Evolutionary conservation across 2,888 invertebrate genomes (phyloP).

Genomic region (Xanthostigma xanthostigma): DNA sequence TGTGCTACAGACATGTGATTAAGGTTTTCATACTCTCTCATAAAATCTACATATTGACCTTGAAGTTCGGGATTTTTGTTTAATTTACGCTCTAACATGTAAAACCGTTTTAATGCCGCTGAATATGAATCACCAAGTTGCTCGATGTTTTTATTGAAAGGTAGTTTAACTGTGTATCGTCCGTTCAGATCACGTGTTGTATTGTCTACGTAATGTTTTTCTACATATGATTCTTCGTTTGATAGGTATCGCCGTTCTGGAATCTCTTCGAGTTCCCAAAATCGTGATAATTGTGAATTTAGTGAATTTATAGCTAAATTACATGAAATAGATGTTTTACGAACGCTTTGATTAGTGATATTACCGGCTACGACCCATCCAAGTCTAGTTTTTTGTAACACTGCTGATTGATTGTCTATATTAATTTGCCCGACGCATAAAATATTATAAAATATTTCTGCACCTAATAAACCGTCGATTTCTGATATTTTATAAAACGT

Average conservation of each 20-base stretch:
- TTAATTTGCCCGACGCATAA: conserved; percentile 1
- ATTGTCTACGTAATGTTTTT: not conserved
- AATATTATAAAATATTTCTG: conserved; percentile 1
- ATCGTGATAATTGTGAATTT: not conserved
- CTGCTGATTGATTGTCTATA: not conserved
- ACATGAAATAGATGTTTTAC: not conserved
- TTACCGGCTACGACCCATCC: conserved; percentile 4
- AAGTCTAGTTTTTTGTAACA: conserved; percentile 1
- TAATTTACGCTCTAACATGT: conserved; percentile 9
- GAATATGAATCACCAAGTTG: conserved; percentile 8
- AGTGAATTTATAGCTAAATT: not conserved
- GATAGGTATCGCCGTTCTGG: not conserved
- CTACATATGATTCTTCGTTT: not conserved
- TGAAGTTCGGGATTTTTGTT: conserved; percentile 6
- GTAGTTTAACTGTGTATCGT: not conserved
- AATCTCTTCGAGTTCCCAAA: not conserved
- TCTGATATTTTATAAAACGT: not conserved
- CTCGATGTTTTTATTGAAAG: not conserved
- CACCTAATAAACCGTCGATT: conserved; percentile 2
- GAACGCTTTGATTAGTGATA: not conserved
- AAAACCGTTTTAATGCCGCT: conserved; percentile 7
- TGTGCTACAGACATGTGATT: conserved; percentile 9
- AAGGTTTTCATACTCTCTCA: conserved; percentile 8
- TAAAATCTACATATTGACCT: conserved; percentile 9
- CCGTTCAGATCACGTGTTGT: not conserved